Conservation (phyloP, 1,140 invertebrate genomes). For the Anoplolepis gracilipes region DNA sequence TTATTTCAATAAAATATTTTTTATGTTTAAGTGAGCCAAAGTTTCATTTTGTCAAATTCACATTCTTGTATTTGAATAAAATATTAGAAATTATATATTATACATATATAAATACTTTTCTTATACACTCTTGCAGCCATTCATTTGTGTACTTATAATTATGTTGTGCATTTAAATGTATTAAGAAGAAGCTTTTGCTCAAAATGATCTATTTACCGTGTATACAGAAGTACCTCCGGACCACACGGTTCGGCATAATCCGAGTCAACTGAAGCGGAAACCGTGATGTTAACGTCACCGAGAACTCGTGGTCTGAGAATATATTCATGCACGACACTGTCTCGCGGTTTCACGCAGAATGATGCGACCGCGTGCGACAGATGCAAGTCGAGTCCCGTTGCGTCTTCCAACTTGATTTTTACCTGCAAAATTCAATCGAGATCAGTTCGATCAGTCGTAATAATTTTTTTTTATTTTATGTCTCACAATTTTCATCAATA, state of each 20-base stretch:
- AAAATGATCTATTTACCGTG: conserved; percentile 78
- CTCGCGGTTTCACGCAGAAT: conserved; percentile 83
- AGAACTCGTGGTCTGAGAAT: conserved; percentile 85
- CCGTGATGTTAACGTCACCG: conserved; percentile 88
- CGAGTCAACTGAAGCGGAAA: conserved; percentile 86
- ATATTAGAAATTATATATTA: conserved; percentile 26
- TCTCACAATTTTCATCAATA: background rate
- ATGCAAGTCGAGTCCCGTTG: conserved; percentile 84
- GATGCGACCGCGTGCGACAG: conserved; percentile 69
- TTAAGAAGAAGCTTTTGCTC: background rate
- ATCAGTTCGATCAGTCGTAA: background rate
- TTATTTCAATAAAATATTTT: conserved; percentile 14
- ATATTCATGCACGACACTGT: conserved; percentile 85
- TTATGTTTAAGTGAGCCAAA: background rate
- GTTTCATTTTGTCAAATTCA: background rate
- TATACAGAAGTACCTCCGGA: conserved; percentile 83
- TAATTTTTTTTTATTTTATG: background rate
- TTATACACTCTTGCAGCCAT: background rate
- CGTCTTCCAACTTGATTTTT: conserved; percentile 84
- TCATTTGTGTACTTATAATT: background rate
- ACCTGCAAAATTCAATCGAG: conserved; percentile 82
- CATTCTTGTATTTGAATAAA: background rate
- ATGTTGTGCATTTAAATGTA: background rate
- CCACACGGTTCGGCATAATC: conserved; percentile 84
- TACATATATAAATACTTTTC: background rate